Evolutionary conservation across 2,797 vertebrate genomes (phyloP), one percentile per base, ranked within the genome.

Genomic region (Tenualosa ilisha): DNA sequence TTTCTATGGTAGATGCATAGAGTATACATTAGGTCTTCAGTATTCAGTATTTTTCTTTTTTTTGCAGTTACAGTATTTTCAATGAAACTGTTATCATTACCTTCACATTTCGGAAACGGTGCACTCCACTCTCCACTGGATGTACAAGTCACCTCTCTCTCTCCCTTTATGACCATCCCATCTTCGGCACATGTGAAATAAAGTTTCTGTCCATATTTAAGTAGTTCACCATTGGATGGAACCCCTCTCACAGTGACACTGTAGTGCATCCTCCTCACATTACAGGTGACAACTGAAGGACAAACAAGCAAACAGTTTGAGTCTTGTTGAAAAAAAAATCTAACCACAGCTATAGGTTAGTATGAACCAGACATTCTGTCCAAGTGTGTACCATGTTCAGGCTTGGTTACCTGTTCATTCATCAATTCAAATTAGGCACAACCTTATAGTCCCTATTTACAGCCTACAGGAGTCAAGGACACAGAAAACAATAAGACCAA

Each of bases 121-220:
- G 13, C n/a, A 26, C n/a, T 90, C 94, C 94, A 94, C 85, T 89
- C 22, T 56, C 91, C 93, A 63, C 37, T 90, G 50, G 86, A 0
- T 81, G 88, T 87, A 83, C 94, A 95, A 65, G 88, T 15, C 51
- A 91, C 83, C 86, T 89, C 72, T 37, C 0, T 3, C 6, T 50
- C 0, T 1, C 92, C 92, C 0, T 79, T 13, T 79, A 92, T 31
- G 5, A 0, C 82, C 0, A 49, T 54, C 63, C 2, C 6, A 9
- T 37, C 63, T 6, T 86, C 3, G 0, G 13, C 53, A 20, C 94
- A 94, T 0, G 22, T 0, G 81, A 95, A 94, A 15, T 1, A 24
- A 63, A 94, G 82, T 9, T 7, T 86, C 13, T 91, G 87, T 84
- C 90, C 92, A 15, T 43, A 6, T 37, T 22, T 86, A n/a, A 91